Evolutionary conservation across 2,797 vertebrate species (phyloP).

Genomic region (Tadarida brasiliensis): DNA sequence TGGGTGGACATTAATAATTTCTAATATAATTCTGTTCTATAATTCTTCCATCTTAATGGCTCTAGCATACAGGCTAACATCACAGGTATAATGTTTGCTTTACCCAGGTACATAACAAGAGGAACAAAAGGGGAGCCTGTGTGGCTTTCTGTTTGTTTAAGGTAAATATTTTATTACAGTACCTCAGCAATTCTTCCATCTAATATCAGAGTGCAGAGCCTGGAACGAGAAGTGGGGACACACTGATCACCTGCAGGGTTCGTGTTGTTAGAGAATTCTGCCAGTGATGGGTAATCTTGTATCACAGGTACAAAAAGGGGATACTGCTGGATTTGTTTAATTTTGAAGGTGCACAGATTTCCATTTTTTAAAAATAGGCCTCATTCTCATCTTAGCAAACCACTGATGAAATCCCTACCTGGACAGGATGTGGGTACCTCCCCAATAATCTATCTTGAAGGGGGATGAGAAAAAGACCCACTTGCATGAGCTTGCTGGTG

Average conservation of each 20-base stretch:
- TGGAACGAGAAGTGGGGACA: not conserved
- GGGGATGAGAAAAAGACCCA: slow-evolving; percentile 14
- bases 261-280: not conserved
- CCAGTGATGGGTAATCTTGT: not conserved
- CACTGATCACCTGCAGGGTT: not conserved
- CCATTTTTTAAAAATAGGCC: not conserved
- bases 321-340: not conserved
- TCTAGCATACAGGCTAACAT: not conserved
- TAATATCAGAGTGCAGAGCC: not conserved
- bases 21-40: not conserved
- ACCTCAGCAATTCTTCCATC: slow-evolving; percentile 9
- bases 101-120: not conserved
- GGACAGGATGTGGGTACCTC: not conserved
- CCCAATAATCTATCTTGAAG: not conserved
- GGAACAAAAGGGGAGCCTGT: not conserved
- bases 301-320: not conserved
- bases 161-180: slow-evolving; percentile 26
- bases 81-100: not conserved
- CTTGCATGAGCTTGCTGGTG: not conserved
- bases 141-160: slow-evolving; percentile 29
- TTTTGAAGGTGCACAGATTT: not conserved
- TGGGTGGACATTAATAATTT: not conserved
- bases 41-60: not conserved
- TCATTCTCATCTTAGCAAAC: not conserved
- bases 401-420: not conserved